Percentiles rank a stretch among this genome's conserved stretches.
These are phyloP conservation scores for Drosophila micromelanica DNA, from an alignment of 1,140 invertebrate species.

Conservation along the genomic window DNA sequence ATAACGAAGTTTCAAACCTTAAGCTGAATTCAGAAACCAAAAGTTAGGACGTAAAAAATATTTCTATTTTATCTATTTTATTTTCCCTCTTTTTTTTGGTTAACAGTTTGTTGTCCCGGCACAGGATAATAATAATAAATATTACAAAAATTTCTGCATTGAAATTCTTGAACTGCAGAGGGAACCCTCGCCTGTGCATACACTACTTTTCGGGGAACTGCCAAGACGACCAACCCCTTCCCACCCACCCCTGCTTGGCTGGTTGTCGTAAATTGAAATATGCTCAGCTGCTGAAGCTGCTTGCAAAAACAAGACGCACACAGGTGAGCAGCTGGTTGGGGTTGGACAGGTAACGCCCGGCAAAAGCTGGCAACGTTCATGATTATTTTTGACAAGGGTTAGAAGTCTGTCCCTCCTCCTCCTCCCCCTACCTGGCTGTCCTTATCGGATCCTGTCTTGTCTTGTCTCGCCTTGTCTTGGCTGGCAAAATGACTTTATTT, in stretches of 20 bases:
- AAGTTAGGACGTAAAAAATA: too few species aligned
- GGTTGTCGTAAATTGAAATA: constrained; percentile 44
- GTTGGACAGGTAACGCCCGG: neutral
- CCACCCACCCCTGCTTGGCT: neutral
- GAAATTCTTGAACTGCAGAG: too few species aligned
- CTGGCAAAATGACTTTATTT: constrained; percentile 75
- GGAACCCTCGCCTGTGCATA: constrained; percentile 14
- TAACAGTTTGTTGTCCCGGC: too few species aligned
- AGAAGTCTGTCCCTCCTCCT: too few species aligned
- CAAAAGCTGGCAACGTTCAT: constrained; percentile 34
- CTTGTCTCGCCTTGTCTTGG: constrained; percentile 2
- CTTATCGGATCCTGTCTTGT: neutral
- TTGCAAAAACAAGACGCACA: neutral
- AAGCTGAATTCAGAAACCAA: too few species aligned
- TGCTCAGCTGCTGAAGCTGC: constrained; percentile 10
- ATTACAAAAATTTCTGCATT: too few species aligned
- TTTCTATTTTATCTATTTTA: too few species aligned
- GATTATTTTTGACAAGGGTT: constrained; percentile 68
- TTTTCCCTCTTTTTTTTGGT: too few species aligned
- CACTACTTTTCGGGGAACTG: constrained; percentile 36
- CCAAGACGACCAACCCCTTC: constrained; percentile 6
- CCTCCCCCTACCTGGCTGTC: neutral
- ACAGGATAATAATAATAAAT: too few species aligned
- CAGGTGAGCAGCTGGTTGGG: constrained; percentile 14
- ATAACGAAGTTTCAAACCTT: too few species aligned